phyloP scores from a whole-genome alignment of 2,797 vertebrate genomes.

The Heteromormyrus szaboi region DNA sequence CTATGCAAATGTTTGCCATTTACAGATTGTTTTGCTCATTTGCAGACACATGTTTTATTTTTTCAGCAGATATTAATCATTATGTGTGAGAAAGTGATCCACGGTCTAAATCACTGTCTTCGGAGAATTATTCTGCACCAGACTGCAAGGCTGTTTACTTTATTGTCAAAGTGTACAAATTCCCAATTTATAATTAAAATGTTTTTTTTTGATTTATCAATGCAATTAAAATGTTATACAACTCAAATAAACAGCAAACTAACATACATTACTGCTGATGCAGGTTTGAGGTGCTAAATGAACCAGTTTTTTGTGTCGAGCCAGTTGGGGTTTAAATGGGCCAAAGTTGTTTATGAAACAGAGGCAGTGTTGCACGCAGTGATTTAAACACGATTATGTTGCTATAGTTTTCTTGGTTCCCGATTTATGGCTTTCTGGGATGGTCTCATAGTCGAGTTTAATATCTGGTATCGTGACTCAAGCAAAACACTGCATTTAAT shows the following conservation, averaged over 20 bases:
- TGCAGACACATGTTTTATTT: neutral
- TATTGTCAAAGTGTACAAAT: neutral
- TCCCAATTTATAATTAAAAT: constrained; percentile 3
- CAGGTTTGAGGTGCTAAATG: neutral
- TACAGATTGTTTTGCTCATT: neutral
- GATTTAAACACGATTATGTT: neutral
- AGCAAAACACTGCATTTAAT: neutral
- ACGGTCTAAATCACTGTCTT: neutral
- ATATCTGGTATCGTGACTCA: neutral
- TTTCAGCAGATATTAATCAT: constrained; percentile 2
- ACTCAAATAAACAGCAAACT: neutral
- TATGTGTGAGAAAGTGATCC: neutral
- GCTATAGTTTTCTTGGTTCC: neutral
- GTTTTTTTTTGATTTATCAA: neutral
- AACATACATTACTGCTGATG: neutral
- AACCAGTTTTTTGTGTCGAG: neutral
- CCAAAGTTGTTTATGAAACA: neutral
- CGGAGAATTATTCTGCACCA: neutral
- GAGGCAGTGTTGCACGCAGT: neutral
- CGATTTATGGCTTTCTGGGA: neutral
- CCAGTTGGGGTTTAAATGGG: neutral
- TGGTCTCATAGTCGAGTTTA: neutral
- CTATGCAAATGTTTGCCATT: constrained; percentile 1
- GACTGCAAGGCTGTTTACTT: neutral
- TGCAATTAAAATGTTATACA: neutral